A percentile compares a stretch with the other conserved stretches of the same genome.
These are phyloP conservation scores for Aphelenchoides bicaudatus DNA, from an alignment of 2,888 invertebrate species.

Conservation along the genomic window DNA sequence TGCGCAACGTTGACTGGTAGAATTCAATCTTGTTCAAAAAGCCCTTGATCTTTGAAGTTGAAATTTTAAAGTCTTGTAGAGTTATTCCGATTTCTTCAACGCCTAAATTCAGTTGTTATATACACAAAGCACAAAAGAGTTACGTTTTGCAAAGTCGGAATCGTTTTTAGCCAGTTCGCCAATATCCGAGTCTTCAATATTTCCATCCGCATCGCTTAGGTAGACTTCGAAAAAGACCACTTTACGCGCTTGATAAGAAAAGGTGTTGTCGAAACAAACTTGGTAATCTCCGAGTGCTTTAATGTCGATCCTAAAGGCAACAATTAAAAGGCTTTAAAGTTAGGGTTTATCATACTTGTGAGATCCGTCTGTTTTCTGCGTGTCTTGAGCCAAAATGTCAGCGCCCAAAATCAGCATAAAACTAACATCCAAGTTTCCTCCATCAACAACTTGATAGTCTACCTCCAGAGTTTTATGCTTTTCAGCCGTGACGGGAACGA, in stretches of 20 bases:
- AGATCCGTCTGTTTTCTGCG: slow-evolving; percentile 61
- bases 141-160: no score
- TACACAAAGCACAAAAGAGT: no score
- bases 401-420: slow-evolving; percentile 70
- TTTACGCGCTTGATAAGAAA: slow-evolving; percentile 77
- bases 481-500: slow-evolving; percentile 48
- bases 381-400: slow-evolving; percentile 57
- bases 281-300: slow-evolving; percentile 71
- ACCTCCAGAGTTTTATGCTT: slow-evolving; percentile 54
- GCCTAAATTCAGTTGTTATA: no score
- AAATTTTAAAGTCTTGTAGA: slow-evolving; percentile 32
- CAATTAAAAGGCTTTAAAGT: neutral
- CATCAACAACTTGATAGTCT: slow-evolving; percentile 79
- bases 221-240: slow-evolving; percentile 58
- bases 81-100: slow-evolving; percentile 50
- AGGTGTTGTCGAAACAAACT: slow-evolving; percentile 82
- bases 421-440: slow-evolving; percentile 77
- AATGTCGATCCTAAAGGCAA: slow-evolving; percentile 43
- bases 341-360: slow-evolving; percentile 58
- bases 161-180: slow-evolving; percentile 35
- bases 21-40: slow-evolving; percentile 50
- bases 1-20: slow-evolving; percentile 65
- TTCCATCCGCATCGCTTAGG: slow-evolving; percentile 51
- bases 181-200: slow-evolving; percentile 47
- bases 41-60: slow-evolving; percentile 47